Percentiles rank a stretch among this genome's conserved stretches.
These are phyloP conservation scores for Hycleus cichorii DNA, from an alignment of 1,140 invertebrate species.

Conservation along the genomic window DNA sequence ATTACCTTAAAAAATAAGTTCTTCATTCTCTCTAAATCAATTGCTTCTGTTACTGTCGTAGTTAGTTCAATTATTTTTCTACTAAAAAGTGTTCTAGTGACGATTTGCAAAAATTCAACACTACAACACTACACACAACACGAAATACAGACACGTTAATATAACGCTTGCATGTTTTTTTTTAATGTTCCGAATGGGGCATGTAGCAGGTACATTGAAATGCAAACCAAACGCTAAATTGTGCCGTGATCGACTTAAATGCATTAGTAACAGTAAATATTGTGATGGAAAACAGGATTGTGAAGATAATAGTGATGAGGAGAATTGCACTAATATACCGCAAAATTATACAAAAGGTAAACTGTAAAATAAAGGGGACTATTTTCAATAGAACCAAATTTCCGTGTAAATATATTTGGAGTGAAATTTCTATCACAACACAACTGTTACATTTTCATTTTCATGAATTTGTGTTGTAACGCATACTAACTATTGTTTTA, in stretches of 20 bases:
- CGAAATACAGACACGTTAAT: neutral
- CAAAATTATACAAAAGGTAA: neutral
- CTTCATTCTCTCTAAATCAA: neutral
- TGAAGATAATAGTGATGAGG: conserved; percentile 29
- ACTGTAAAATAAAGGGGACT: neutral
- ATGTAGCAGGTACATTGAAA: conserved; percentile 12
- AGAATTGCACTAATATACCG: conserved; percentile 5
- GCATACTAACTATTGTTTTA: too few species aligned
- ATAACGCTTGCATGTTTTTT: conserved; percentile 13
- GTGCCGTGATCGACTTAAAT: conserved; percentile 24
- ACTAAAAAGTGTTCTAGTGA: conserved; percentile 8
- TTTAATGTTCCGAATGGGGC: neutral
- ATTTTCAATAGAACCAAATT: neutral
- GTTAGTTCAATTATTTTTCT: conserved; percentile 2
- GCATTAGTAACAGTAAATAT: conserved; percentile 22
- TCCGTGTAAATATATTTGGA: conserved; percentile 2
- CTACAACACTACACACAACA: conserved; percentile 2
- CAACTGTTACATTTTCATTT: neutral
- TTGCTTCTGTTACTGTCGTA: neutral
- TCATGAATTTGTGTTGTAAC: too few species aligned
- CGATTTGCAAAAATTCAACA: neutral
- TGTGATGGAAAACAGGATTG: conserved; percentile 31
- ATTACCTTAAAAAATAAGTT: neutral
- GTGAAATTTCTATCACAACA: conserved; percentile 7
- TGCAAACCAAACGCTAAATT: conserved; percentile 19